Evolutionary conservation across 53 echinoderm and acorn worm species (phyloP).

Genomic region (Arbacia lixula): DNA sequence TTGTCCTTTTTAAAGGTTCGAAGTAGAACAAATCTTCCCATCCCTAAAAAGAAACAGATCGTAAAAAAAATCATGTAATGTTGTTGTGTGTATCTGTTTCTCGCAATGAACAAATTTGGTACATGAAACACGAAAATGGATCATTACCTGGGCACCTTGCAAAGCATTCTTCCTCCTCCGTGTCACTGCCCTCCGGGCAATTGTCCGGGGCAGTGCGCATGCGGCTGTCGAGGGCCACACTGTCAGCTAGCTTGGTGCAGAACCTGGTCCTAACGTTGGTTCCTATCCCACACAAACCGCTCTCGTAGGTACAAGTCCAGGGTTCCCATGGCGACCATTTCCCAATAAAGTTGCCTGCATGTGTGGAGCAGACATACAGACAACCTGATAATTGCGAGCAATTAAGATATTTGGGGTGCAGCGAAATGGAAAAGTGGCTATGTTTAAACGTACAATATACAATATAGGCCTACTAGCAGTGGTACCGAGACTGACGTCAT

Average conservation of each 20-base stretch:
- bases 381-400: not conserved
- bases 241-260: slow-evolving; percentile 41
- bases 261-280: slow-evolving; percentile 44
- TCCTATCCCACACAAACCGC: slow-evolving; percentile 47
- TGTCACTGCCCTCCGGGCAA: slow-evolving; percentile 24
- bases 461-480: no score
- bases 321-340: slow-evolving; percentile 56
- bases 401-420: not conserved
- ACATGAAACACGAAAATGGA: no score
- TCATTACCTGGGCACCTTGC: slow-evolving; percentile 37
- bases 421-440: not conserved
- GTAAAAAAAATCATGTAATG: no score
- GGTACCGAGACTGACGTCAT: no score
- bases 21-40: no score
- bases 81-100: no score
- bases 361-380: not conserved
- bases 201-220: slow-evolving; percentile 33
- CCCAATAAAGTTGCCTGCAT: slow-evolving; percentile 32
- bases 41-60: no score
- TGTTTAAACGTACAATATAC: not conserved
- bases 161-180: slow-evolving; percentile 21
- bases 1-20: no score
- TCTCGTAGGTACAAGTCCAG: slow-evolving; percentile 59
- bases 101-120: no score
- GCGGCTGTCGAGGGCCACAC: slow-evolving; percentile 20